phyloP scores from a whole-genome alignment of 2,888 invertebrate genomes.

The Lypha dubia region DNA sequence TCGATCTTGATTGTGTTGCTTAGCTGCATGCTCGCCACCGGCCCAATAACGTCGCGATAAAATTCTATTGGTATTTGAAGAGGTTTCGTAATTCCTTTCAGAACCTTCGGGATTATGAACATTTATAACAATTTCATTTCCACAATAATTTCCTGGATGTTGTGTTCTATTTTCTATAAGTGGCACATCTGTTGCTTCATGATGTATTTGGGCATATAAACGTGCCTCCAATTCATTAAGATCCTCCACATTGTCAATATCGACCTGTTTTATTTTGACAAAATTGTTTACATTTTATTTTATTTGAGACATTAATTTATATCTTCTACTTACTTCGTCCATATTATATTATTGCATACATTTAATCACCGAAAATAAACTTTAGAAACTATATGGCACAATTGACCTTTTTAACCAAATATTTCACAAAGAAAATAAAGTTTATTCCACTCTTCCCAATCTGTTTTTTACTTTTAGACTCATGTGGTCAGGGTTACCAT shows the following conservation, averaged over 20 bases:
- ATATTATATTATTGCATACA: slow-evolving; percentile 68
- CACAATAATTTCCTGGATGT: background rate
- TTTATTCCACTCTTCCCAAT: background rate
- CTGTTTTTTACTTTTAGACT: background rate
- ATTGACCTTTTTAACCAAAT: slow-evolving; percentile 8
- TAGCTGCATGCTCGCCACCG: slow-evolving; percentile 33
- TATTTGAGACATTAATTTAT: background rate
- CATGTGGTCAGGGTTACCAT: slow-evolving; percentile 12
- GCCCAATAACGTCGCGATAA: slow-evolving; percentile 75
- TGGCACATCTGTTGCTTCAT: slow-evolving; percentile 75
- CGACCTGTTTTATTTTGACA: slow-evolving; percentile 67
- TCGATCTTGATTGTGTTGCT: background rate
- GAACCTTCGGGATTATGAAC: slow-evolving; percentile 54
- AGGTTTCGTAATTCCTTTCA: slow-evolving; percentile 76
- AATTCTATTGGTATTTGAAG: slow-evolving; percentile 49
- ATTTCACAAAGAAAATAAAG: slow-evolving; percentile 46
- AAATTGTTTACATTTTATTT: slow-evolving; percentile 17
- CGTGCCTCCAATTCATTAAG: slow-evolving; percentile 81
- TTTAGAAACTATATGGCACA: background rate
- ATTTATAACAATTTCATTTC: slow-evolving; percentile 34
- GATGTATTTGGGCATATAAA: slow-evolving; percentile 82
- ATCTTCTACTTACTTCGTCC: slow-evolving; percentile 78
- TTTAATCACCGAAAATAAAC: slow-evolving; percentile 27
- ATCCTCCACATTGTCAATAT: slow-evolving; percentile 77
- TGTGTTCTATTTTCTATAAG: background rate